Percentiles rank a stretch among this genome's conserved stretches.
Evolutionary conservation across 1,140 invertebrate genomes (phyloP).

Genomic region (Rhizoglyphus robini): DNA sequence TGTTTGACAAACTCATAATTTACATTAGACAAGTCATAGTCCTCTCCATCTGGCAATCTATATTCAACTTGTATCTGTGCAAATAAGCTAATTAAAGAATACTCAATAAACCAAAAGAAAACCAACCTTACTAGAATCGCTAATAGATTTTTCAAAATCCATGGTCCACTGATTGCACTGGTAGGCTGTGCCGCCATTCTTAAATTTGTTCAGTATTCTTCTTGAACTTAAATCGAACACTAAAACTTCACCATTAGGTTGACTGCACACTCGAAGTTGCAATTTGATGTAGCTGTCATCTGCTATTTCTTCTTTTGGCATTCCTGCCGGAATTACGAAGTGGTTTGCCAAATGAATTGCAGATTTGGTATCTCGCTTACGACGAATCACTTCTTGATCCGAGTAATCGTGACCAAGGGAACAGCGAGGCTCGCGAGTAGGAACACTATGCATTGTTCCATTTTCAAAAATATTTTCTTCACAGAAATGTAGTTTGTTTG

Average conservation of each 20-base stretch:
- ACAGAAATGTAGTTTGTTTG: neutral
- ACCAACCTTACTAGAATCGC: slow-evolving; percentile 3
- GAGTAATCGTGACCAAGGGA: too few species aligned
- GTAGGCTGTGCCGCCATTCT: neutral
- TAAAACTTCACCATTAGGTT: neutral
- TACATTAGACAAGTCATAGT: neutral
- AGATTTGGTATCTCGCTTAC: too few species aligned
- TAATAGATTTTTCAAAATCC: neutral
- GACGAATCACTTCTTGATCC: too few species aligned
- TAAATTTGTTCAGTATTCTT: neutral
- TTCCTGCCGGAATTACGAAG: neutral
- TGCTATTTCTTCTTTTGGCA: neutral
- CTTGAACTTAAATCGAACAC: neutral
- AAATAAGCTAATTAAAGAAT: neutral
- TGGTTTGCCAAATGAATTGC: neutral
- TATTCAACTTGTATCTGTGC: slow-evolving; percentile 1
- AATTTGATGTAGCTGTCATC: neutral
- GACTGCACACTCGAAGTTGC: neutral
- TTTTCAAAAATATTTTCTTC: neutral
- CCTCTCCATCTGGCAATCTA: neutral
- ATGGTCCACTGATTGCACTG: neutral
- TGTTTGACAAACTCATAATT: neutral
- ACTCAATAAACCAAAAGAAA: neutral
- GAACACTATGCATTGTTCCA: neutral
- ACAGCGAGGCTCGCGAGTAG: neutral